Base-by-base conservation (phyloP, 2,888 invertebrate genomes). In the Limulus polyphemus region DNA sequence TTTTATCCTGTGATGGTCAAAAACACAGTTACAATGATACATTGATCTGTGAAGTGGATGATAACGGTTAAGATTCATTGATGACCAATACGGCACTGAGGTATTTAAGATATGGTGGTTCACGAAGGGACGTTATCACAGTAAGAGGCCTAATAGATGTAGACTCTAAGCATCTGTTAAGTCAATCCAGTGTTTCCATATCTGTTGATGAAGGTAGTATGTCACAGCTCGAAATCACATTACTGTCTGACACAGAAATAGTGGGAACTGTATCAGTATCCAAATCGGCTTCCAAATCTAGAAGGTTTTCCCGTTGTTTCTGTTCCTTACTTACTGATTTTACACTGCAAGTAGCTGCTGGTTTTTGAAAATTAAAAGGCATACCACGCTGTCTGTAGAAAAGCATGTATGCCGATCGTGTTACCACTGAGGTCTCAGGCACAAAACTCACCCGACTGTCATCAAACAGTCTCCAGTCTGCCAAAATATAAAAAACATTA, bases 391-490 rank as follows among this genome's bases (percentile, higher is more conserved):
- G 69, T 52, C 74, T 73, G 66, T 76, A 76, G 65, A 76, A 74
- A 4, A 76, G 70, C 9, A 76, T 70, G 64, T 76, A 76, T 10
- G 76, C 76, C 57, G 73, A 72, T 14, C 70, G 65, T n/a, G 71
- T 71, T 55, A 75, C 71, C 1, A 74, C 69, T 2, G 61, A 47
- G 3, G 69, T 65, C 49, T 71, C 68, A 5, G 62, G 55, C 2
- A 70, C 65, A 49, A 69, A 68, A n/a, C 67, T 68, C 48, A 76
- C 76, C 12, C 71, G 70, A 56, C 71, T 71, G 67, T 76, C 76
- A 65, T 76, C 75, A 62, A 74, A 76, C 56, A 70, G 65, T 14
- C 76, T 69, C 76, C 76, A 76, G 56, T 69, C 74, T 74, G 62
- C 7, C 50, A 57, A 56, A 58, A 13, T 13, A 13, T 61, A 55